Evolutionary conservation across 2,888 invertebrate genomes (phyloP).

Genomic region (Trachelus iudaicus): DNA sequence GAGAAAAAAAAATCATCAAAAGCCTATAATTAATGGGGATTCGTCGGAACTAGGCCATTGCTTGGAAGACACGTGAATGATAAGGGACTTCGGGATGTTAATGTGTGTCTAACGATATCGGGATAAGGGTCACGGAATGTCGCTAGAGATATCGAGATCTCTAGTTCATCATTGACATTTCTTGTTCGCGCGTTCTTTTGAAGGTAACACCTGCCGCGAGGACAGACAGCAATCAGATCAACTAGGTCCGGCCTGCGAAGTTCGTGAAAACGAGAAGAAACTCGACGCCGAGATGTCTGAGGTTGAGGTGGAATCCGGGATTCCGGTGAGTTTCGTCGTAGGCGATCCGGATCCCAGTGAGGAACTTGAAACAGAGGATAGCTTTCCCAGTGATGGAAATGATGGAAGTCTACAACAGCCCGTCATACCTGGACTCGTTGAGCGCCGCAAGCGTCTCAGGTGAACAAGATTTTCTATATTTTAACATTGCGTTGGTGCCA

Average conservation of each 20-base stretch:
- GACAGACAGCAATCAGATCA: slow-evolving; percentile 17
- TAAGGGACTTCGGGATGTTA: neutral
- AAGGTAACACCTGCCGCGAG: slow-evolving; percentile 55
- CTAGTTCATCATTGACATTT: slow-evolving; percentile 7
- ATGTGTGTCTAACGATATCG: neutral
- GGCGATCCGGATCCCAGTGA: slow-evolving; percentile 55
- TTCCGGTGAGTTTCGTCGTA: slow-evolving; percentile 61
- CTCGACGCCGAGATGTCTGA: slow-evolving; percentile 11
- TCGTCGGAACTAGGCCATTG: neutral
- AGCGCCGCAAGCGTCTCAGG: slow-evolving; percentile 67
- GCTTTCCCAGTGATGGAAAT: slow-evolving; percentile 51
- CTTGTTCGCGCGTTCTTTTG: slow-evolving; percentile 45
- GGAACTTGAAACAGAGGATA: slow-evolving; percentile 57
- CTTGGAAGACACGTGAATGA: neutral
- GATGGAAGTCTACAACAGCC: slow-evolving; percentile 42
- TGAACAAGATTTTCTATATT: slow-evolving; percentile 40
- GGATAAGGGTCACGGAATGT: neutral
- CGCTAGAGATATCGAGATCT: neutral
- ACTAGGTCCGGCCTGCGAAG: neutral
- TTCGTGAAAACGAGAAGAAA: neutral
- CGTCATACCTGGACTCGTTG: slow-evolving; percentile 59
- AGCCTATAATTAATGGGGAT: neutral
- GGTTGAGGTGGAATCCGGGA: slow-evolving; percentile 46
- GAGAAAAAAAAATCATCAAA: neutral
- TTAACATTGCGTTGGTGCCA: neutral